Evolutionary conservation across 2,888 invertebrate species (phyloP).

Genomic region (Trachelus troglodyta): DNA sequence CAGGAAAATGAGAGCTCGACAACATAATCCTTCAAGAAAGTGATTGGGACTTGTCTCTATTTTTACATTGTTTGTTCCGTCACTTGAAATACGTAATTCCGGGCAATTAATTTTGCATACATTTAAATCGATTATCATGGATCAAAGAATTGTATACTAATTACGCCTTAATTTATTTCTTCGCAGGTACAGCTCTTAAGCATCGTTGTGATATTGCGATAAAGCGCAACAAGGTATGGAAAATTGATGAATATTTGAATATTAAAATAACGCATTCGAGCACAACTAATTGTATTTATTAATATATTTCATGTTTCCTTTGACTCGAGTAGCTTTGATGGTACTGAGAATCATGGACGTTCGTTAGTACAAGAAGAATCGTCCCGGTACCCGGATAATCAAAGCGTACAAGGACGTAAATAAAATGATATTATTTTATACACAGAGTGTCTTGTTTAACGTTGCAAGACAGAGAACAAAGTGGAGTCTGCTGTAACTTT

Average conservation of each 20-base stretch:
- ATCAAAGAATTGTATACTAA: background rate
- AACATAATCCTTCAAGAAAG: no score
- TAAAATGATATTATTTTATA: background rate
- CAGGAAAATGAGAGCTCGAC: no score
- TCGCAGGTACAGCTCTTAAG: background rate
- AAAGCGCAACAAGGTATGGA: background rate
- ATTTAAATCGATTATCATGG: background rate
- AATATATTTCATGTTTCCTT: background rate
- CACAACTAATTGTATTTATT: background rate
- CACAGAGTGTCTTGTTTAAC: background rate
- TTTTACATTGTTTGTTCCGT: background rate
- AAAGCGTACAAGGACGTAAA: background rate
- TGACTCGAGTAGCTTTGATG: background rate
- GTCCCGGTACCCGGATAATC: background rate
- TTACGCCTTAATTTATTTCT: background rate
- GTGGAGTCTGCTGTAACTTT: background rate
- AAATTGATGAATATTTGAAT: background rate
- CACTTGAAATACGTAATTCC: background rate
- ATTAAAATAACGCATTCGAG: background rate
- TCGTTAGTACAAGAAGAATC: background rate
- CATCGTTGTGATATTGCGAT: background rate
- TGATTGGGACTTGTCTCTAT: background rate
- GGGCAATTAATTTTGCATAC: background rate
- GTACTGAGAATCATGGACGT: background rate
- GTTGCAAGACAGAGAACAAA: background rate